Percentiles rank a stretch among this genome's conserved stretches.
Evolutionary conservation across 2,113 vertebrate genomes (phyloP).

Genomic region (Phyllostomus discolor): DNA sequence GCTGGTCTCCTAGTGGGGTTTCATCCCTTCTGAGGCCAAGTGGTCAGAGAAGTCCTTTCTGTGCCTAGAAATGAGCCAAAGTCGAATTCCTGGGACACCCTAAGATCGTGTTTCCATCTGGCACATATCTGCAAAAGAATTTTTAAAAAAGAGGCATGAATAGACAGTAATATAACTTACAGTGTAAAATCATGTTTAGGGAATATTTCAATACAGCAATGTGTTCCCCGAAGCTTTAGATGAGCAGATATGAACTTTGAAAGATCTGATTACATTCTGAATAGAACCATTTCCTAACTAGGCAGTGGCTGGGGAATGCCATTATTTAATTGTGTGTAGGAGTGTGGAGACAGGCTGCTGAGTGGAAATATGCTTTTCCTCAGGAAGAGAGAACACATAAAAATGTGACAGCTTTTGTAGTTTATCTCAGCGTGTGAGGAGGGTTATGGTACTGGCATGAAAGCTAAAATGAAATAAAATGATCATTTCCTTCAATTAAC

Average conservation of each 20-base stretch:
- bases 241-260: conserved; percentile 36
- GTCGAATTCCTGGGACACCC: not conserved
- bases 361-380: not conserved
- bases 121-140: not conserved
- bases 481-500: conserved; percentile 54
- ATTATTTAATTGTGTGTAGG: conserved; percentile 50
- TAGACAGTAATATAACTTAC: not conserved
- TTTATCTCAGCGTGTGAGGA: conserved; percentile 7
- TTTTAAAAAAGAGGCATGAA: not conserved
- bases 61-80: not conserved
- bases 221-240: not conserved
- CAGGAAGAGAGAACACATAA: not conserved
- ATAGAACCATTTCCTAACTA: conserved; percentile 40
- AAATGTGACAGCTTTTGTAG: not conserved
- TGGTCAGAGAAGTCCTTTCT: not conserved
- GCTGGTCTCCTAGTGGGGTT: fast-evolving
- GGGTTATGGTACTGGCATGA: not conserved
- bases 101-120: not conserved
- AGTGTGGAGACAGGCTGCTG: not conserved
- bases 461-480: conserved; percentile 45
- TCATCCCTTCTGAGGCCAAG: not conserved
- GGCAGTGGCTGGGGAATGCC: not conserved
- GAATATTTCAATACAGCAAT: not conserved
- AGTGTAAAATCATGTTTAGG: not conserved
- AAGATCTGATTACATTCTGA: conserved; percentile 32